Percentiles rank a stretch among this genome's conserved stretches.
These are phyloP conservation scores for Spermophilus dauricus DNA, from an alignment of 2,113 vertebrate genomes.

Conservation along the genomic window DNA sequence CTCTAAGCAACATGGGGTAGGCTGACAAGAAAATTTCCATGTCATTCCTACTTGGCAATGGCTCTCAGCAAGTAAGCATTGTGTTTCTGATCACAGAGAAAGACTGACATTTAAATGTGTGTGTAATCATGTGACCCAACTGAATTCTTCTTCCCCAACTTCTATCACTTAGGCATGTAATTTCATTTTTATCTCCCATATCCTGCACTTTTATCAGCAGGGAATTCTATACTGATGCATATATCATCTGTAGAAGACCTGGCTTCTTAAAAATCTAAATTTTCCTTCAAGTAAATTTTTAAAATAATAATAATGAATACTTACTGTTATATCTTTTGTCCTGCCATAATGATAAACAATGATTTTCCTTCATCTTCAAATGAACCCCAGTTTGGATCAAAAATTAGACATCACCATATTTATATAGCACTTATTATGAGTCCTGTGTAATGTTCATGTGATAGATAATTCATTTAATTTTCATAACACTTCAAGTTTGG, in stretches of 20 bases:
- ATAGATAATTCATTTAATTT: neutral
- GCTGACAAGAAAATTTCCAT: no score
- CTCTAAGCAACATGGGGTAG: no score
- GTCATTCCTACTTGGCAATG: no score
- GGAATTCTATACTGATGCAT: neutral
- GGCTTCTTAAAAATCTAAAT: neutral
- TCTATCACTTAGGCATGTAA: neutral
- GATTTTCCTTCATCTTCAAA: neutral
- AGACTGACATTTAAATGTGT: neutral
- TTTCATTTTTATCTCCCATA: neutral
- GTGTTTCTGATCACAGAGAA: neutral
- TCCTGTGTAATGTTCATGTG: neutral
- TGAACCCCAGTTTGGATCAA: neutral
- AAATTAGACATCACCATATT: neutral
- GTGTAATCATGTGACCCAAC: neutral
- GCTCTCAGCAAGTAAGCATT: neutral
- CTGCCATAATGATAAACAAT: neutral
- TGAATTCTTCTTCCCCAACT: neutral
- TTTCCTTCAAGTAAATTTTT: conserved; percentile 45
- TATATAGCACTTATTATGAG: neutral
- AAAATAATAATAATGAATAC: neutral
- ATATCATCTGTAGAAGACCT: neutral
- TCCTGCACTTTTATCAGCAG: neutral
- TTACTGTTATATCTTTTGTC: neutral
- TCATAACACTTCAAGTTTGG: neutral